Evolutionary conservation across 2,113 vertebrate genomes (phyloP).

Genomic region (Larimichthys crocea): DNA sequence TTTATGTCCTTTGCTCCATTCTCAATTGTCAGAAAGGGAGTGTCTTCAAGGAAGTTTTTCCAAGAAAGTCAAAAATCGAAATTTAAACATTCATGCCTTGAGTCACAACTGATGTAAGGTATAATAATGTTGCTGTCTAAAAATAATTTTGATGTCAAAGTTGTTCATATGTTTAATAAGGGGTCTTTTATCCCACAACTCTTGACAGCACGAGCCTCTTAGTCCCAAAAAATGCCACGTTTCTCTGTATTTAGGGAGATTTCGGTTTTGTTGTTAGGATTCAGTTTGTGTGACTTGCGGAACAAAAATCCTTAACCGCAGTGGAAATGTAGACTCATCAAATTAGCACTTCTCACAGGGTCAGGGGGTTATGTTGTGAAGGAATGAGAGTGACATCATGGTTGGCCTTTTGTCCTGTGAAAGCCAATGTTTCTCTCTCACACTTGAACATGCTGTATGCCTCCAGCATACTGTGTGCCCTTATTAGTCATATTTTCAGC

Average conservation of each 20-base stretch:
- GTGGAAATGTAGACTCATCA: constrained; percentile 77
- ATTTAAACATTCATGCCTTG: constrained; percentile 45
- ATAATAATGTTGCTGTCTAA: constrained; percentile 64
- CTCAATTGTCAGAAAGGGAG: constrained; percentile 55
- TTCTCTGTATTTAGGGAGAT: constrained; percentile 57
- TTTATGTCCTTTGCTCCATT: constrained; percentile 70
- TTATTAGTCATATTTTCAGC: constrained; percentile 69
- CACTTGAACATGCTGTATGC: constrained; percentile 31
- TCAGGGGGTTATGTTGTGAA: constrained; percentile 72
- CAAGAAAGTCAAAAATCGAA: constrained; percentile 60
- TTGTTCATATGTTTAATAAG: constrained; percentile 56
- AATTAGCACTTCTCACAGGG: constrained; percentile 68
- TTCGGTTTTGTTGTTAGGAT: constrained; percentile 68
- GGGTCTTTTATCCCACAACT: constrained; percentile 63
- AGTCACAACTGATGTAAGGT: constrained; percentile 65
- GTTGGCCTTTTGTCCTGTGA: constrained; percentile 61
- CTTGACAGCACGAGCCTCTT: constrained; percentile 51
- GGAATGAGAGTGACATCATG: constrained; percentile 68
- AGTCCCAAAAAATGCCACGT: constrained; percentile 58
- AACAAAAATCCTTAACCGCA: constrained; percentile 69
- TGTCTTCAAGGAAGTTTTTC: constrained; percentile 44
- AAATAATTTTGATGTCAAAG: constrained; percentile 69
- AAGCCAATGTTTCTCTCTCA: constrained; percentile 48
- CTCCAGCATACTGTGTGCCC: constrained; percentile 21
- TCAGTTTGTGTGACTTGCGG: constrained; percentile 70